These are phyloP conservation scores for Parnassius orleans DNA, from an alignment of 2,888 invertebrate genomes.

Conservation along the genomic window DNA sequence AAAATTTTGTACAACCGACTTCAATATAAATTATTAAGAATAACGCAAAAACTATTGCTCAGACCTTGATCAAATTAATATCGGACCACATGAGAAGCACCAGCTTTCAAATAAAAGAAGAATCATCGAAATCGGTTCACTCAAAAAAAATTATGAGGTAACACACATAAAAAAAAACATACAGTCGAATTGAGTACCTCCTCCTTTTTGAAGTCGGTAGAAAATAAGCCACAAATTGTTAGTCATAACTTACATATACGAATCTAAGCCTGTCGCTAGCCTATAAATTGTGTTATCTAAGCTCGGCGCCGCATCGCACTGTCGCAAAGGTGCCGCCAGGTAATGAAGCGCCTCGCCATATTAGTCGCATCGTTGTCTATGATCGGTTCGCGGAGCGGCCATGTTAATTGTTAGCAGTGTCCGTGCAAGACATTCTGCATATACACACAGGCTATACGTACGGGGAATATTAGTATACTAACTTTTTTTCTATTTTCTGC, in stretches of 20 bases:
- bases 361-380: constrained; percentile 23
- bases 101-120: no score
- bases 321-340: constrained; percentile 19
- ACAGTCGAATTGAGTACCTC: no score
- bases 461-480: background rate
- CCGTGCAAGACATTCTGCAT: background rate
- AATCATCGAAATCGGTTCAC: no score
- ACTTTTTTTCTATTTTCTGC: no score
- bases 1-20: no score
- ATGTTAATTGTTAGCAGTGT: constrained; percentile 14
- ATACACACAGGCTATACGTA: background rate
- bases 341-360: constrained; percentile 17
- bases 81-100: no score
- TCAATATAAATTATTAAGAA: no score
- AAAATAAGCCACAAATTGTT: background rate
- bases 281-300: constrained; percentile 24
- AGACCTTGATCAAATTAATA: no score
- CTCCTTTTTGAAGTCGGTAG: no score
- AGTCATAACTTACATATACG: background rate
- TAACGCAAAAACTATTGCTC: no score
- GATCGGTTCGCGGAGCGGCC: constrained; percentile 6
- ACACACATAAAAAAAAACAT: no score
- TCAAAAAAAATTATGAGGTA: no score
- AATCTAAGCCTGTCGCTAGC: background rate
- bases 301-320: background rate